Conservation (phyloP, 2,113 vertebrate genomes). For the Oreotrochilus melanogaster region DNA sequence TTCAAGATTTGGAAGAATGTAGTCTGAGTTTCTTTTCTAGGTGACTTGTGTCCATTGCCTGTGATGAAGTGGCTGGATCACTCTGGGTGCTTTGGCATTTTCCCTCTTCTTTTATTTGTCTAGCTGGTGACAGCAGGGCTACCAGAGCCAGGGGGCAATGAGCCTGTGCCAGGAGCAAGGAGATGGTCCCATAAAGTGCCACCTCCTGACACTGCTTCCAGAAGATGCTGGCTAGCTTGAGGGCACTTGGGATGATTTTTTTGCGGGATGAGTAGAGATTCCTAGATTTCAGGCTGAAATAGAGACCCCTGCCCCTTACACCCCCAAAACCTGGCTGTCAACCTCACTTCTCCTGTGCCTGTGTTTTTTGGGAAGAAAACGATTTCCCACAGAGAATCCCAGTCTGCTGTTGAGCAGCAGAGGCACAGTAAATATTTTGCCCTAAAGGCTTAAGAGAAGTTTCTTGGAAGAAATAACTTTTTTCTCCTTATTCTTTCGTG, state of each 20-base stretch:
- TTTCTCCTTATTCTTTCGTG: background rate
- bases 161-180: background rate
- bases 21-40: slow-evolving; percentile 17
- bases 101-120: background rate
- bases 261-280: background rate
- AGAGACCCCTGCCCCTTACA: background rate
- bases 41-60: background rate
- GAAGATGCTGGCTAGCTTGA: background rate
- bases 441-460: background rate
- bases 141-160: background rate
- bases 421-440: background rate
- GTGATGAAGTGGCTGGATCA: background rate
- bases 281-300: background rate
- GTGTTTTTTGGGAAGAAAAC: background rate
- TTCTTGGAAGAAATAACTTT: background rate
- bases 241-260: background rate
- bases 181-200: background rate
- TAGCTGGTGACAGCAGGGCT: background rate
- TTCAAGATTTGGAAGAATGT: background rate
- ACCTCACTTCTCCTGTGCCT: background rate
- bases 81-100: background rate
- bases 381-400: background rate
- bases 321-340: background rate
- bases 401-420: background rate
- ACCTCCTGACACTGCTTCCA: background rate